Base-by-base conservation (phyloP, 2,888 invertebrate genomes). In the Athalia cordata region DNA sequence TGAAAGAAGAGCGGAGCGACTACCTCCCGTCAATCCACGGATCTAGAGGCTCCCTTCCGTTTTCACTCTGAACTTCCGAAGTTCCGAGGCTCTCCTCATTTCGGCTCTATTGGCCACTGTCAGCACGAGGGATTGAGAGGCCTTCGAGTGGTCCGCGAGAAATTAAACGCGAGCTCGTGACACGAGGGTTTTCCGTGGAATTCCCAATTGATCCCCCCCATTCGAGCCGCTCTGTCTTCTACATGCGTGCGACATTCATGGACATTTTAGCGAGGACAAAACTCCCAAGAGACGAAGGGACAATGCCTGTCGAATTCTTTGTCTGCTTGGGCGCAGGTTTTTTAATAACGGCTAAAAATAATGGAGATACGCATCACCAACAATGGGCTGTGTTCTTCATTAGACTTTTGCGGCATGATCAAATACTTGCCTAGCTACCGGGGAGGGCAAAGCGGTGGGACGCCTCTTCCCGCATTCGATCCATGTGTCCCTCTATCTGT, bases 271-370 rank as follows among this genome's bases (percentile, higher is more conserved):
- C 84, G 80, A 81, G 83, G 86, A 83, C 85, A 83, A 84, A 87
- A 87, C 43, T 84, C 84, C 80, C 82, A 84, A 83, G 85, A 81
- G 85, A 87, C 85, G 84, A 82, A 83, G 86, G 86, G 83, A 88
- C 88, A 88, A 88, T 88, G 87, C 83, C 86, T 88, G 87, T 88
- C 88, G 88, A 88, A 88, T 88, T 88, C 88, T 88, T 88, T 88
- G 88, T 88, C 87, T 81, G 82, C 81, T 79, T 66, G 72, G 76
- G 79, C 80, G 85, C 81, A 80, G 83, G 86, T 87, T 89, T 89
- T 89, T 89, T 89, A 89, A 89, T 89, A 89, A 89, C 87, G 87
- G 85, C 84, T 86, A 85, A 88, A 89, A 89, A 88, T 88, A 88
- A 88, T 87, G 87, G 87, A 88, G 87, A 89, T 84, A 87, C 85